These are phyloP conservation scores for Aethina tumida DNA, from an alignment of 1,140 invertebrate species.

Conservation along the genomic window DNA sequence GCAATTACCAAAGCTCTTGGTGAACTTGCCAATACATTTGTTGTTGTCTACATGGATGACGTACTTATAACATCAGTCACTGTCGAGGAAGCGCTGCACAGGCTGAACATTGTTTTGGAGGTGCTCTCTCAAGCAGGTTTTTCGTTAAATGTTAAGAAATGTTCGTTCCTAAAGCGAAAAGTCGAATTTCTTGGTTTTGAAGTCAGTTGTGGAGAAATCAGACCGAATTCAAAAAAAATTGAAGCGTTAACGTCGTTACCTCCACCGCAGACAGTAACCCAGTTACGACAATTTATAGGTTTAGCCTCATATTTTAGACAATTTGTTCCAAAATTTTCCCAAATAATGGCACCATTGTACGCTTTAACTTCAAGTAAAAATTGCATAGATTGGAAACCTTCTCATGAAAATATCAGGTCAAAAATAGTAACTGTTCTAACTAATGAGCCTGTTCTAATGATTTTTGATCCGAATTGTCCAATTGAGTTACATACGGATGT, in stretches of 20 bases:
- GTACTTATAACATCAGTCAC: slow-evolving; percentile 20
- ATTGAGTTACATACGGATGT: slow-evolving; percentile 31
- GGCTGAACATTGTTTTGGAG: too few species aligned
- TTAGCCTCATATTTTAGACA: slow-evolving; percentile 28
- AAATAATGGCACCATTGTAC: slow-evolving; percentile 22
- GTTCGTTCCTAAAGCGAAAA: too few species aligned
- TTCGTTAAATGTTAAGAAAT: too few species aligned
- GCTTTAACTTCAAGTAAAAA: slow-evolving; percentile 3
- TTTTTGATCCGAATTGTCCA: slow-evolving; percentile 8
- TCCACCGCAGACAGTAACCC: slow-evolving; percentile 27
- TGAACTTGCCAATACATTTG: too few species aligned
- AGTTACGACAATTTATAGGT: slow-evolving; percentile 25
- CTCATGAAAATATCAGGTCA: background rate
- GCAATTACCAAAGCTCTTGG: too few species aligned
- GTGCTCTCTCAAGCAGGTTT: too few species aligned
- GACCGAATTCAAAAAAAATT: slow-evolving; percentile 21
- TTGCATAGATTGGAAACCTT: slow-evolving; percentile 1
- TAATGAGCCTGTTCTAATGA: slow-evolving; percentile 5
- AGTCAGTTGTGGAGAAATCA: slow-evolving; percentile 12
- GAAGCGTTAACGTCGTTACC: slow-evolving; percentile 29
- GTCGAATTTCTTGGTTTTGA: slow-evolving; percentile 15
- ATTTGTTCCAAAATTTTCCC: slow-evolving; percentile 25
- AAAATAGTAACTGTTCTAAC: too few species aligned
- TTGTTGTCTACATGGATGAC: too few species aligned
- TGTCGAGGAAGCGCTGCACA: too few species aligned